Base-by-base conservation (phyloP, 2,113 vertebrate genomes). In the Spea bombifrons region DNA sequence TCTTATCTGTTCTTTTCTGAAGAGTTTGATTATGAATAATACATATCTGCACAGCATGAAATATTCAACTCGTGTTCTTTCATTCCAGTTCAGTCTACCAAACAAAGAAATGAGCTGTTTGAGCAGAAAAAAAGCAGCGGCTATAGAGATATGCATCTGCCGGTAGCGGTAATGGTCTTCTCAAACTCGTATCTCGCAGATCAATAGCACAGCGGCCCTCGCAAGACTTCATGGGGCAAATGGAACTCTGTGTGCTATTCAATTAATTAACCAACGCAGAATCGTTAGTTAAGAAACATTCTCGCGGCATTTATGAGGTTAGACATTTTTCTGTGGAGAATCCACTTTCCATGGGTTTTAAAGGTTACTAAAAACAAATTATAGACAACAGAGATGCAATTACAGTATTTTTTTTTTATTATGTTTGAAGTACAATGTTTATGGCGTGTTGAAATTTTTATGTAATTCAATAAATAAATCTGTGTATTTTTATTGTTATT, bases 21-120 rank as follows among this genome's bases (percentile, higher is more conserved):
- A 88, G 73, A 81, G 81, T 85, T 84, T 84, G 78, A 77, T 88
- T 65, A 86, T 92, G 85, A 90, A 90, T 91, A 89, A 90, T 88
- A 82, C 87, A 91, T 90, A 82, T 71, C 71, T 82, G 70, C 78
- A 84, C 9, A 48, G 82, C 84, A 88, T 88, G 84, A 91, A 90
- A 88, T 89, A 89, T 88, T 91, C 87, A 88, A 47, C 66, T 86
- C 75, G 5, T 66, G 75, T 80, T 85, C 69, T 85, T 88, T 83
- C 78, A 77, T 86, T 89, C 16, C 75, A 84, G 70, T 86, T 86
- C 84, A 82, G 71, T 13, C 83, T 83, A 76, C 76, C 79, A 84
- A 83, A 84, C 17, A 85, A 73, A 85, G 78, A 83, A 76, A 83
- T 16, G 48, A 85, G 17, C 80, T 7, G 67, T 75, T 83, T 85